Conservation (phyloP, 2,113 vertebrate genomes). For the Spea multiplicata region DNA sequence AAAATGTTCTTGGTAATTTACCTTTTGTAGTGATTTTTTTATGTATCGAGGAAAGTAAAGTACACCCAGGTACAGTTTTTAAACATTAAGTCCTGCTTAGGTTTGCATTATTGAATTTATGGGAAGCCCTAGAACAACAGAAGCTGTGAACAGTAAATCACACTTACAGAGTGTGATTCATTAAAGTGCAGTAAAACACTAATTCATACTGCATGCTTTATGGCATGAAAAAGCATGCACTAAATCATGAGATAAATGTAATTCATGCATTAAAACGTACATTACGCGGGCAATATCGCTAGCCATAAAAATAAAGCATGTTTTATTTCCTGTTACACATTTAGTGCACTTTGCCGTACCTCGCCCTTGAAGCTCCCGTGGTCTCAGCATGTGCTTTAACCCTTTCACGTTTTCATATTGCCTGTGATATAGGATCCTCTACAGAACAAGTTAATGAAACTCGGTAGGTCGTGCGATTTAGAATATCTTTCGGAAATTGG, state of each 20-base stretch:
- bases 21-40: too few relatives aligned
- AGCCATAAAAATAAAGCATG: slow-evolving; percentile 3
- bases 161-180: neutral
- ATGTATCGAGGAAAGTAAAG: too few relatives aligned
- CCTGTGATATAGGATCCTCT: neutral
- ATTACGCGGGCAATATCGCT: neutral
- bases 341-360: neutral
- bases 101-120: neutral
- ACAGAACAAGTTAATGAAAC: neutral
- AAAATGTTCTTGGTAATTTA: too few relatives aligned
- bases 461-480: neutral
- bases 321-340: neutral
- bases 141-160: neutral
- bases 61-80: neutral
- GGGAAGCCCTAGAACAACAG: neutral
- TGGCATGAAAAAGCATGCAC: neutral
- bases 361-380: neutral
- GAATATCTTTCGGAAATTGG: slow-evolving; percentile 13
- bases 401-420: neutral
- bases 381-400: neutral
- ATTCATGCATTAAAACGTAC: slow-evolving; percentile 3
- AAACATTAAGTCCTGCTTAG: neutral
- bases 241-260: slow-evolving; percentile 4
- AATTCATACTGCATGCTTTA: neutral
- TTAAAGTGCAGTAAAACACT: slow-evolving; percentile 3